Base-by-base conservation (phyloP, 2,797 vertebrate genomes). In the Leptoclinus maculatus region DNA sequence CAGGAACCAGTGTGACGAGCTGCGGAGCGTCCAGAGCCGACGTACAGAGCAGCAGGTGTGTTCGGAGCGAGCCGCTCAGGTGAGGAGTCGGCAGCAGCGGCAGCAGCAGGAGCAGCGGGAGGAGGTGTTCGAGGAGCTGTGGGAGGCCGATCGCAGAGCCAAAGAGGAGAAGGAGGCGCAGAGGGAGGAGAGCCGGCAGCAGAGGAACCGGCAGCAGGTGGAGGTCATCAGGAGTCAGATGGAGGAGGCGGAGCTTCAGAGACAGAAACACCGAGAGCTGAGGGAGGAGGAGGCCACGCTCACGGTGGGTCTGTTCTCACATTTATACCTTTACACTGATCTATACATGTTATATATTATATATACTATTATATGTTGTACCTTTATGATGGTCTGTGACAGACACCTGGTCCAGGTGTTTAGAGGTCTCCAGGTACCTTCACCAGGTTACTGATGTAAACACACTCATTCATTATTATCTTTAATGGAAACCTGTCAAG, bases 241-340 rank as follows among this genome's bases (percentile, higher is more conserved):
- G 63, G 93, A 95, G 0, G 85, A 56, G 0, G 74, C 75, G 0
- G 49, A 88, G 0, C 87, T 90, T 1, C 93, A 88, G 67, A 94
- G 80, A 41, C 83, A 83, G 72, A 90, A 87, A 10, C 82, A 27
- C 0, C 91, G 71, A 78, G 64, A 66, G 62, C 92, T 94, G 76
- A 95, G 95, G 62, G 93, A 95, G 21, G 95, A 98, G 79, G 96
- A 97, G 79, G 95, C 94, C 0, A 78, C 57, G 12, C 58, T 94
- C 34, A 76, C 95, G 96, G 57, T 45, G 43, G 29, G 29, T 29
- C 29, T 5, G 1, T 29, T 5, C 29, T 29, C 29, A 29, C 29
- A 29, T 4, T 29, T 1, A 29, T 5, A 29, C 29, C 29, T 29
- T 4, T 27, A 27, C 2, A 2, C 2, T 29, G 29, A 5, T 29